Evolutionary conservation across 1,140 invertebrate genomes (phyloP), one percentile per base, ranked within the genome.

Genomic region (Euborellia annulipes): DNA sequence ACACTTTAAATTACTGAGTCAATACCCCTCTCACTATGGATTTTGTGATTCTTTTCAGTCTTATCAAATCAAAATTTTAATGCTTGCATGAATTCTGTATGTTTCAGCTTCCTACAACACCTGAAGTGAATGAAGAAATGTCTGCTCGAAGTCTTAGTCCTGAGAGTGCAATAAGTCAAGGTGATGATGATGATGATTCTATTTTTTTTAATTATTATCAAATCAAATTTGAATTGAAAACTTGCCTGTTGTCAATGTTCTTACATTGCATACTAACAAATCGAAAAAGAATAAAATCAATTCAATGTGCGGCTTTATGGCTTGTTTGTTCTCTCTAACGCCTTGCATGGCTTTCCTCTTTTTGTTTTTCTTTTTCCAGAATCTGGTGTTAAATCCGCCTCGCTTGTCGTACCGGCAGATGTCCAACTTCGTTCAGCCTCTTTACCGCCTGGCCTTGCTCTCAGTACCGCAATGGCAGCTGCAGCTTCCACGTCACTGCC

Each of bases 51-150:
- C n/a, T n/a, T n/a, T n/a, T n/a, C n/a, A n/a, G n/a, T n/a, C n/a
- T n/a, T n/a, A n/a, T n/a, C n/a, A n/a, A n/a, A n/a, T n/a, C n/a
- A n/a, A n/a, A n/a, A n/a, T n/a, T n/a, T n/a, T n/a, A n/a, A n/a
- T n/a, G n/a, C n/a, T n/a, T n/a, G n/a, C n/a, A n/a, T n/a, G n/a
- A n/a, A n/a, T n/a, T n/a, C n/a, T n/a, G n/a, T n/a, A n/a, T n/a
- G 11, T 27, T 27, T 27, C 68, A 67, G 47, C 61, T 77, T 55
- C 69, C 72, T 49, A 75, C 76, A 49, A 82, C 78, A 47, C 78
- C 78, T 41, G 78, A 82, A 68, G 72, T 78, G 36, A 79, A 79
- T 57, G 78, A 82, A 67, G 78, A 82, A 58, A 21, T 27, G 17
- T 65, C 67, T 52, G 64, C 64, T 58, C 62, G 71, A 65, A 72